Conservation (phyloP, 2,888 invertebrate species). For the Eilema sororculum region DNA sequence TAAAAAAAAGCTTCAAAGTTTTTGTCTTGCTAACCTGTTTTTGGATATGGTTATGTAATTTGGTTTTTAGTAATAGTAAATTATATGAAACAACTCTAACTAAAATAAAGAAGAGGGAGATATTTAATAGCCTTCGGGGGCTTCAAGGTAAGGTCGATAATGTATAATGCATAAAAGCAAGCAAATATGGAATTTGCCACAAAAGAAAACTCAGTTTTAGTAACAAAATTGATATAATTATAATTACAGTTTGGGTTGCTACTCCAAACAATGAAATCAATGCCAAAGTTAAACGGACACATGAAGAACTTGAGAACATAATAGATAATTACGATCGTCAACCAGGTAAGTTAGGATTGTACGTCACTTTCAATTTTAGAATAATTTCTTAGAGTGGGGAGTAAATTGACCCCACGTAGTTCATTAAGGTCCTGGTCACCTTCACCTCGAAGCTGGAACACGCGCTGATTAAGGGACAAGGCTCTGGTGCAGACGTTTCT, state of each 20-base stretch:
- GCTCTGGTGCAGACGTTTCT: too few relatives aligned
- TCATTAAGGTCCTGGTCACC: too few relatives aligned
- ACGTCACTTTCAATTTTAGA: neutral
- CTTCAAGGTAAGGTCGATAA: constrained; percentile 1
- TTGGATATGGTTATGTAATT: constrained; percentile 62
- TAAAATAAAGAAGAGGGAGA: neutral
- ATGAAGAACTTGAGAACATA: constrained; percentile 6
- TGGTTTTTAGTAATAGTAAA: constrained; percentile 37
- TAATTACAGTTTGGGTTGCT: constrained; percentile 1
- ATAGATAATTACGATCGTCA: neutral
- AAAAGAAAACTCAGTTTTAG: neutral
- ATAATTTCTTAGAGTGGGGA: neutral
- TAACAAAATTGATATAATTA: neutral
- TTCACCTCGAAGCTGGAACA: too few relatives aligned
- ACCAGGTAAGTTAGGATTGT: constrained; percentile 2
- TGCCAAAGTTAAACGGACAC: neutral
- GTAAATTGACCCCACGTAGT: neutral
- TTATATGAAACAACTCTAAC: neutral
- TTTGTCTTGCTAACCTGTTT: constrained; percentile 53
- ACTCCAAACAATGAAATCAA: neutral
- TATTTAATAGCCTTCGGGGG: neutral
- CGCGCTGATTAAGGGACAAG: too few relatives aligned
- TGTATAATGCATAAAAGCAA: neutral
- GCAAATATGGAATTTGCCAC: neutral
- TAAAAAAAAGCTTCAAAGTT: constrained; percentile 42